Conservation (phyloP, 2,113 vertebrate species). For the Ornithorhynchus anatinus region DNA sequence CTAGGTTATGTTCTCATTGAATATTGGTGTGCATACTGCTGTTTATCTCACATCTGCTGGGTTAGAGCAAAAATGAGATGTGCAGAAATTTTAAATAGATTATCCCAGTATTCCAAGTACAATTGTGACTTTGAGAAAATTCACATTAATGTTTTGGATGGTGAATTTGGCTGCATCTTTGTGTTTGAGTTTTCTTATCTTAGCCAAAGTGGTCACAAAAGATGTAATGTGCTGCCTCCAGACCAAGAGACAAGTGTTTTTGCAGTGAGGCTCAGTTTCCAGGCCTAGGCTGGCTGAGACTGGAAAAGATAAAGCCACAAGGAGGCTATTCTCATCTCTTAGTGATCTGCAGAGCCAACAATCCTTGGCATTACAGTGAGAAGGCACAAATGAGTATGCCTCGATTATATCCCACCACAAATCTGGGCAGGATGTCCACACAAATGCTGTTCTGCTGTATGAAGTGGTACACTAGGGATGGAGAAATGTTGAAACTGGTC, state of each 20-base stretch:
- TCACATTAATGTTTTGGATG: slow-evolving; percentile 1
- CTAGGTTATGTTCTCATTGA: background rate
- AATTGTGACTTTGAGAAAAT: slow-evolving; percentile 21
- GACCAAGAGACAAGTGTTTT: slow-evolving; percentile 9
- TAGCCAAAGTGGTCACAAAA: slow-evolving; percentile 16
- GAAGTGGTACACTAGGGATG: no score
- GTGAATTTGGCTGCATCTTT: slow-evolving; percentile 4
- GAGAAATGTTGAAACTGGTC: no score
- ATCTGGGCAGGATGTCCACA: no score
- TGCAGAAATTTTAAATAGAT: slow-evolving; percentile 28
- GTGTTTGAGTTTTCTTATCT: background rate
- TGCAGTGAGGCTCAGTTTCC: background rate
- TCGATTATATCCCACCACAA: no score
- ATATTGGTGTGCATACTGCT: background rate
- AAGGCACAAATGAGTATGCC: no score
- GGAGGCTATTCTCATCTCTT: background rate
- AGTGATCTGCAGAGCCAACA: no score
- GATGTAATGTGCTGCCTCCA: slow-evolving; percentile 11
- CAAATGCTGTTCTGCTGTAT: no score
- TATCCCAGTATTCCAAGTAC: slow-evolving; percentile 4
- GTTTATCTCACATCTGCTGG: background rate
- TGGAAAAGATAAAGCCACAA: background rate
- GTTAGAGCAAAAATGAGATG: slow-evolving; percentile 2
- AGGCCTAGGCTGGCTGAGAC: background rate
- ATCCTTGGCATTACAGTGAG: no score